Conservation (phyloP, 2,797 vertebrate genomes). For the Siniperca scherzeri region DNA sequence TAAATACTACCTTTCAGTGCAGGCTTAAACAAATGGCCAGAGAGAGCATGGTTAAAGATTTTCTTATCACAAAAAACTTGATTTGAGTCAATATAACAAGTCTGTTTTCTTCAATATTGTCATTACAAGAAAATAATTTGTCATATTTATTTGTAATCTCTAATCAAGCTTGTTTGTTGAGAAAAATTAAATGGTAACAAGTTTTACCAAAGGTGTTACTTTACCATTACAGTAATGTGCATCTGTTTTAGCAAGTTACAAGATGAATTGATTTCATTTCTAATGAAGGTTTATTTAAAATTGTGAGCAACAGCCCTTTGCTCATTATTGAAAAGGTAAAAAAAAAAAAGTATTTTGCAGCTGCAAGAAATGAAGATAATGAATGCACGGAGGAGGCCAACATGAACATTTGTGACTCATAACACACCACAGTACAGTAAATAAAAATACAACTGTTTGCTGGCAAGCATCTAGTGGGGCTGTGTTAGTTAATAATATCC, state of each 20-base stretch:
- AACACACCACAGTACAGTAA: slow-evolving; percentile 7
- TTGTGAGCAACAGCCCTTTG: neutral
- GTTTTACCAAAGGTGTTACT: neutral
- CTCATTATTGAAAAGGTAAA: slow-evolving; percentile 12
- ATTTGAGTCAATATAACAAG: neutral
- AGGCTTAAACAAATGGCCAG: neutral
- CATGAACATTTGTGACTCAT: slow-evolving; percentile 16
- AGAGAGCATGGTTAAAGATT: neutral
- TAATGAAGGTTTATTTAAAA: neutral
- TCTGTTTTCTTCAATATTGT: slow-evolving; percentile 1
- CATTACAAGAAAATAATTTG: neutral
- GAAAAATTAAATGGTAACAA: neutral
- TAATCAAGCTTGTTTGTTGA: neutral
- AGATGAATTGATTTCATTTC: neutral
- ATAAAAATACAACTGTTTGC: slow-evolving; percentile 18
- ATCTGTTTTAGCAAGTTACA: neutral
- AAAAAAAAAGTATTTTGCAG: slow-evolving; percentile 6
- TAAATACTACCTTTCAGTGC: slow-evolving; percentile 1
- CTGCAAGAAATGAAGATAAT: slow-evolving; percentile 19
- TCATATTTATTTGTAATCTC: neutral
- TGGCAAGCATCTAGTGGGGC: neutral
- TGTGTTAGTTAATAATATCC: slow-evolving; percentile 5
- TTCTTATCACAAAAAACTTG: neutral
- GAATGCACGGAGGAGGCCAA: slow-evolving; percentile 21
- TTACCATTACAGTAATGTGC: neutral